These are phyloP conservation scores for Chymomyza procnemis DNA, from an alignment of 2,888 invertebrate genomes.

Conservation along the genomic window DNA sequence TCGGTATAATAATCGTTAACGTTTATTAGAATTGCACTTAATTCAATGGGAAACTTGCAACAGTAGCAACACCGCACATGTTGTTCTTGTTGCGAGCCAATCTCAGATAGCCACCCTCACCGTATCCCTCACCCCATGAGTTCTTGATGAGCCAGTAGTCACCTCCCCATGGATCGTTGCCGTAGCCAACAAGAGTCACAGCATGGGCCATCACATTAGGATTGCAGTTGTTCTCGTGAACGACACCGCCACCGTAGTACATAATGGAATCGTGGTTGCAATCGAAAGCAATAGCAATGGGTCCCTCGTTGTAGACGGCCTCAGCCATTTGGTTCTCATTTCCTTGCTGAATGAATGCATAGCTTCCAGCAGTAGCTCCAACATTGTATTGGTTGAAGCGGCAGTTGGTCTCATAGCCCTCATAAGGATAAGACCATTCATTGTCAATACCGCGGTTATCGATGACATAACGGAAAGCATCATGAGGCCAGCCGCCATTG, in stretches of 20 bases:
- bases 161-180: constrained; percentile 72
- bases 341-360: constrained; percentile 84
- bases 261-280: constrained; percentile 89
- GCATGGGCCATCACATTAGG: constrained; percentile 87
- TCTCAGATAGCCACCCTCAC: constrained; percentile 89
- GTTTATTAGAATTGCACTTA: constrained; percentile 74
- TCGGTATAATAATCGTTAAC: no score
- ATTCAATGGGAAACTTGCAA: constrained; percentile 90
- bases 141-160: constrained; percentile 87
- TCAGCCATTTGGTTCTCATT: constrained; percentile 84
- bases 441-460: constrained; percentile 92
- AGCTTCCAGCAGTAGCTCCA: constrained; percentile 89
- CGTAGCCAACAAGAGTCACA: constrained; percentile 75
- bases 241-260: constrained; percentile 88
- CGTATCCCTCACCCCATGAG: constrained; percentile 86
- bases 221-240: constrained; percentile 88
- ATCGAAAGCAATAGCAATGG: constrained; percentile 91
- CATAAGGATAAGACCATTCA: constrained; percentile 91
- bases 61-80: constrained; percentile 89
- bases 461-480: constrained; percentile 89
- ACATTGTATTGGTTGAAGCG: constrained; percentile 81
- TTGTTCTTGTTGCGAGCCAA: constrained; percentile 91
- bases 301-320: constrained; percentile 90
- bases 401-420: constrained; percentile 84
- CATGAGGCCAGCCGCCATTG: constrained; percentile 84